Percentiles rank a stretch among this genome's conserved stretches.
phyloP scores from a whole-genome alignment of 2,797 vertebrate genomes.

The Hemibagrus guttatus region DNA sequence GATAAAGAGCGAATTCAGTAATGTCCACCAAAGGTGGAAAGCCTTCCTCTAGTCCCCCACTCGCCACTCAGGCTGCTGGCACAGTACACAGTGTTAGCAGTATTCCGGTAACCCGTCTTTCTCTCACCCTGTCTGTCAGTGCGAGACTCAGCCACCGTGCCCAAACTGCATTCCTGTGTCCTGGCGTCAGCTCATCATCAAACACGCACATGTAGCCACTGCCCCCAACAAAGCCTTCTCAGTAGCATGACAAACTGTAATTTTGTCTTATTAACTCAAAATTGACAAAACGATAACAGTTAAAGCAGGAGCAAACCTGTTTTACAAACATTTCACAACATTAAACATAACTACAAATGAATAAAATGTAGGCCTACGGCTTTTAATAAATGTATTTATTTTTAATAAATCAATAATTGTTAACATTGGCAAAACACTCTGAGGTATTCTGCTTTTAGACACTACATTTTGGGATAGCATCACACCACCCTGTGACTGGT shows the following conservation, averaged over 20 bases:
- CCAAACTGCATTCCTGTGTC: constrained; percentile 44
- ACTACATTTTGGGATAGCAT: neutral
- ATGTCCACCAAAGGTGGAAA: neutral
- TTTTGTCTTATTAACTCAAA: neutral
- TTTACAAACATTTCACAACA: neutral
- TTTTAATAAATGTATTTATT: neutral
- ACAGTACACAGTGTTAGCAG: neutral
- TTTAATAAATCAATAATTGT: neutral
- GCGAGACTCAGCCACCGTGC: neutral
- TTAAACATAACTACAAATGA: neutral
- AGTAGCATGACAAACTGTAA: neutral
- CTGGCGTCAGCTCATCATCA: constrained; percentile 40
- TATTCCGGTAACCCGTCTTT: neutral
- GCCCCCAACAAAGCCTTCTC: neutral
- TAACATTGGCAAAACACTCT: neutral
- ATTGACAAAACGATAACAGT: neutral
- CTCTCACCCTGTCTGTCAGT: neutral
- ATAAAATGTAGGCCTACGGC: neutral
- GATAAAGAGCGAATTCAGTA: constrained; percentile 26
- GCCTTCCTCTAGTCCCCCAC: constrained; percentile 1
- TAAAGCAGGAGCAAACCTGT: neutral
- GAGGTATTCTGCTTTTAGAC: neutral
- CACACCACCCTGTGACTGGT: neutral
- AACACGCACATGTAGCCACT: constrained; percentile 29
- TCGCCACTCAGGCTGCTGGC: constrained; percentile 9